A percentile compares a stretch with the other conserved stretches of the same genome.
Evolutionary conservation across 2,797 vertebrate genomes (phyloP).

Genomic region (Argentina silus): DNA sequence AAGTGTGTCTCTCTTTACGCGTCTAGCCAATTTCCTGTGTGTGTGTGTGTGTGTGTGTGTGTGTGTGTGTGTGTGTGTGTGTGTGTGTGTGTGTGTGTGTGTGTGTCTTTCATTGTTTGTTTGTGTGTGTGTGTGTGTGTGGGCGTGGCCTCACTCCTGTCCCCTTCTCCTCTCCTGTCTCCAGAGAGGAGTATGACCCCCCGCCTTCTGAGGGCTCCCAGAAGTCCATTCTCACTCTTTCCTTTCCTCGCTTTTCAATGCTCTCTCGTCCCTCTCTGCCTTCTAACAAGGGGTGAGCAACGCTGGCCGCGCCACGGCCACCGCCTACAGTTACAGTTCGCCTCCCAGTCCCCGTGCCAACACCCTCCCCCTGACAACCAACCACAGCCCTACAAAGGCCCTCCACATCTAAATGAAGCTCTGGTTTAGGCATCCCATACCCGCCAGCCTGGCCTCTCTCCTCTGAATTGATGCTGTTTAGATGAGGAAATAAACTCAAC

Average conservation of each 20-base stretch:
- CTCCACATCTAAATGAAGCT: neutral
- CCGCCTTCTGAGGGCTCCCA: conserved; percentile 85
- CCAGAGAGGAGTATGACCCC: conserved; percentile 86
- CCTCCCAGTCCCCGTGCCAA: conserved; percentile 39
- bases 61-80: conserved; percentile 9
- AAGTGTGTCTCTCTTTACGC: conserved; percentile 75
- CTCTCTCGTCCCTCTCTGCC: conserved; percentile 90
- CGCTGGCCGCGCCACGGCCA: conserved; percentile 49
- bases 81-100: conserved; percentile 19
- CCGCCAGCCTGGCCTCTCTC: neutral
- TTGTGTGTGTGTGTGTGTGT: conserved; percentile 20
- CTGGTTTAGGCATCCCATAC: too few species aligned
- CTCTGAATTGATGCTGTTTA: neutral
- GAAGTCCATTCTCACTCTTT: conserved; percentile 91
- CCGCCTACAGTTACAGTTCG: conserved; percentile 39
- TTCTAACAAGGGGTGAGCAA: conserved; percentile 89
- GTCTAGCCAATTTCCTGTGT: conserved; percentile 55
- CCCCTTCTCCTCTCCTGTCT: conserved; percentile 73
- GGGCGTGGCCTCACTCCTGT: conserved; percentile 60
- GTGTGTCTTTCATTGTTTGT: neutral
- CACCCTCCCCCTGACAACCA: neutral
- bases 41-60: conserved; percentile 40
- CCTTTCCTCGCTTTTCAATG: conserved; percentile 90
- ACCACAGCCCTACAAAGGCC: neutral
- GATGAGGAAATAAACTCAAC: too few species aligned